phyloP scores from a whole-genome alignment of 2,888 invertebrate genomes.

The Cantharis rustica region DNA sequence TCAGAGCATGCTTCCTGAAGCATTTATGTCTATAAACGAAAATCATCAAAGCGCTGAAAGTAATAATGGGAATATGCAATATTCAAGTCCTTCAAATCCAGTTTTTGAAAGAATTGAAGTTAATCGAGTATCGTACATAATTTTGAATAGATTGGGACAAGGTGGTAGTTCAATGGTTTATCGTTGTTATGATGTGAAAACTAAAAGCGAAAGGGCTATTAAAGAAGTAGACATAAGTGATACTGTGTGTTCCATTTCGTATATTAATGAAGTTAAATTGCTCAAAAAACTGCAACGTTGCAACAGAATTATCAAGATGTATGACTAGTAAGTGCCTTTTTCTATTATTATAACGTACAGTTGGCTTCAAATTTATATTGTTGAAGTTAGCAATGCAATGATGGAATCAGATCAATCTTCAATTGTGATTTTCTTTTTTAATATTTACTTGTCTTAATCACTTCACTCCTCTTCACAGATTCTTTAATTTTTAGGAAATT shows the following conservation, averaged over 20 bases:
- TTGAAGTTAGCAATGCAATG: too few relatives aligned
- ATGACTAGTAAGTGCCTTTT: conserved; percentile 76
- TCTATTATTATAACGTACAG: background rate
- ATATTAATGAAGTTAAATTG: conserved; percentile 86
- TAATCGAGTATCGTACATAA: conserved; percentile 73
- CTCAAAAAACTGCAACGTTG: conserved; percentile 81
- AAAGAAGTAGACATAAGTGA: conserved; percentile 82
- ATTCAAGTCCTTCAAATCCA: background rate
- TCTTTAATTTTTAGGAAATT: too few relatives aligned
- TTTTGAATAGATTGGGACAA: conserved; percentile 76
- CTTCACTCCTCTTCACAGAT: too few relatives aligned
- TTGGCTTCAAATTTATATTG: background rate
- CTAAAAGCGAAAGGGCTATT: conserved; percentile 68
- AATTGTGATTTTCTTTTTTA: too few relatives aligned
- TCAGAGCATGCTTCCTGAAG: background rate
- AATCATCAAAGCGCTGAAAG: background rate
- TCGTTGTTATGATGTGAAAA: conserved; percentile 68
- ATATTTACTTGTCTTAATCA: too few relatives aligned
- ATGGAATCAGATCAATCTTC: too few relatives aligned
- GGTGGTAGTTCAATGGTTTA: conserved; percentile 92
- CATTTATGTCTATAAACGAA: background rate
- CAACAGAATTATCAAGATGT: conserved; percentile 80
- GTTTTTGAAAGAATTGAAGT: conserved; percentile 62
- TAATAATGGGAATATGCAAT: background rate
- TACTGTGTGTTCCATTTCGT: conserved; percentile 76